These are phyloP conservation scores for Campoplex capitator DNA, from an alignment of 2,888 invertebrate species.

Conservation along the genomic window DNA sequence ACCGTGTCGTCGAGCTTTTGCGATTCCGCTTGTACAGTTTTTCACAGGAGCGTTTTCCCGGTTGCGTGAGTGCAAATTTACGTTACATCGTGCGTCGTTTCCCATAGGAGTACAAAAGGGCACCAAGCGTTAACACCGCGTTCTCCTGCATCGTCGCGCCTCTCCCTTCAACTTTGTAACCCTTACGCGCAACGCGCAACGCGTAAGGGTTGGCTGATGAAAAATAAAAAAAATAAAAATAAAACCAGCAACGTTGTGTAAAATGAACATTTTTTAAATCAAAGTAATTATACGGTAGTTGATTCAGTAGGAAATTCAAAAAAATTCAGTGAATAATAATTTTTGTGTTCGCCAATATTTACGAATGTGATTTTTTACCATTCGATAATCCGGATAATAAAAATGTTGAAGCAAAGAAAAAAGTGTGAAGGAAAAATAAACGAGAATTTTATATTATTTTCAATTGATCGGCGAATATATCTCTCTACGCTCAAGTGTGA, in stretches of 20 bases:
- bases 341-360: neutral
- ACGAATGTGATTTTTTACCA: neutral
- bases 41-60: slow-evolving; percentile 26
- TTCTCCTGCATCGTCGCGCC: slow-evolving; percentile 61
- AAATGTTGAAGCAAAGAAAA: neutral
- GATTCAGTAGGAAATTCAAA: neutral
- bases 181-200: slow-evolving; percentile 33
- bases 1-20: slow-evolving; percentile 51
- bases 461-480: neutral
- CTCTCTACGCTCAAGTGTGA: neutral
- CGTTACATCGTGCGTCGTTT: slow-evolving; percentile 52
- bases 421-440: neutral
- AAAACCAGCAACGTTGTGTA: neutral
- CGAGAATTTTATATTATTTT: neutral
- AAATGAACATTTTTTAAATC: neutral
- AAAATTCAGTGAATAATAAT: neutral
- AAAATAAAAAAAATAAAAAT: neutral
- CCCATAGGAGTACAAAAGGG: slow-evolving; percentile 46
- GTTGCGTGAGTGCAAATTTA: slow-evolving; percentile 43
- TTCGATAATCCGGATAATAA: neutral
- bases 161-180: slow-evolving; percentile 52
- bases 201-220: neutral
- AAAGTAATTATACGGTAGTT: neutral
- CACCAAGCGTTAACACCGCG: slow-evolving; percentile 51
- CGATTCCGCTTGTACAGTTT: slow-evolving; percentile 51